These are phyloP conservation scores for Montipora cactus DNA, from an alignment of 64 coral and sea anemone genomes.

Conservation along the genomic window DNA sequence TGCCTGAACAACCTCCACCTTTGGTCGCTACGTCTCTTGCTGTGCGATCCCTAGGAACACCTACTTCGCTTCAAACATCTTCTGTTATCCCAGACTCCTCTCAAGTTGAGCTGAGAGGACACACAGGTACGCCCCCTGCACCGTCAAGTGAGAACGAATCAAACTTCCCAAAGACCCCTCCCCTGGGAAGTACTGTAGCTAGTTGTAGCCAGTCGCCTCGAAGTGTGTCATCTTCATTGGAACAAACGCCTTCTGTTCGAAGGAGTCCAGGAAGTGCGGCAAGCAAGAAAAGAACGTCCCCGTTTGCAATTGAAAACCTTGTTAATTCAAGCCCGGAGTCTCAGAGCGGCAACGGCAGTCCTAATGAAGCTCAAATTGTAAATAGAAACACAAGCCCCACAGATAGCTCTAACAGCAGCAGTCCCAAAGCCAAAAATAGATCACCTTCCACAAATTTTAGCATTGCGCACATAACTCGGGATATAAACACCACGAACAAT, in stretches of 20 bases:
- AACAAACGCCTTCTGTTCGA: neutral
- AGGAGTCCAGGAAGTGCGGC: neutral
- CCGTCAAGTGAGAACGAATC: neutral
- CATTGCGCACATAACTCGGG: slow-evolving; percentile 85
- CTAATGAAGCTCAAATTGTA: neutral
- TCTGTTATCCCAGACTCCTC: neutral
- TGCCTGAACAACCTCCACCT: slow-evolving; percentile 57
- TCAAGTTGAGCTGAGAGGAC: neutral
- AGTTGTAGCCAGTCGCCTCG: neutral
- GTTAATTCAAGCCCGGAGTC: slow-evolving; percentile 37
- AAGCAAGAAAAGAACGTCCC: slow-evolving; percentile 14
- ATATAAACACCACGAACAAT: neutral
- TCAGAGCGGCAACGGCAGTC: neutral
- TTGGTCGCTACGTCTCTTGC: slow-evolving; percentile 5
- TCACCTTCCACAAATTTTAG: slow-evolving; percentile 78
- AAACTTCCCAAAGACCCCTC: slow-evolving; percentile 19
- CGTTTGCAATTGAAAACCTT: slow-evolving; percentile 35
- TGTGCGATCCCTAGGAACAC: slow-evolving; percentile 24
- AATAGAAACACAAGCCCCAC: slow-evolving; percentile 13
- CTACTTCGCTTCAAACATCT: slow-evolving; percentile 25
- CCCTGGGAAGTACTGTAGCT: neutral
- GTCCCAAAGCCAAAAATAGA: slow-evolving; percentile 44
- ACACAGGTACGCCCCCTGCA: neutral
- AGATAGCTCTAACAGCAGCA: neutral
- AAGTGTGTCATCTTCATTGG: neutral